phyloP scores from a whole-genome alignment of 1,140 invertebrate genomes.

The Paracyclopina nana region DNA sequence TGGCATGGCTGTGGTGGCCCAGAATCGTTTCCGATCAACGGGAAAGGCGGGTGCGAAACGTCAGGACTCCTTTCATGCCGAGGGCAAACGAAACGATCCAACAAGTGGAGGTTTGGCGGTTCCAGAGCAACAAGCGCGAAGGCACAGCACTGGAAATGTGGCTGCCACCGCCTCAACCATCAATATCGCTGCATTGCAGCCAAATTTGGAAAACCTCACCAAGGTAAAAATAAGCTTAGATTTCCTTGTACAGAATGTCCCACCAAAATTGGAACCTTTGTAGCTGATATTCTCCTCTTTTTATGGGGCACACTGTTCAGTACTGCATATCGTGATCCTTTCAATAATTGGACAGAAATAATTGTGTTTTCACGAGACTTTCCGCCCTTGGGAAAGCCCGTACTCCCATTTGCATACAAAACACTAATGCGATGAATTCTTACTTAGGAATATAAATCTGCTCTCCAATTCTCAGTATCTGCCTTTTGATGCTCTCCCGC shows the following conservation, averaged over 20 bases:
- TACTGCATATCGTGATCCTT: not conserved
- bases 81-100: not conserved
- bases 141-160: constrained; percentile 1
- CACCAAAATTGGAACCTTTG: not conserved
- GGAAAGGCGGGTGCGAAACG: not conserved
- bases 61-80: not conserved
- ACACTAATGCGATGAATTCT: too few relatives aligned
- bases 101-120: not conserved
- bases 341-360: not conserved
- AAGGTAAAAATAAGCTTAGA: not conserved
- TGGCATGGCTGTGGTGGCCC: too few relatives aligned
- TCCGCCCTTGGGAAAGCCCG: too few relatives aligned
- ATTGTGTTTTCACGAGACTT: not conserved
- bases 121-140: not conserved
- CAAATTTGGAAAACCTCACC: too few relatives aligned
- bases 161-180: too few relatives aligned
- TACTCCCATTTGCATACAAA: too few relatives aligned
- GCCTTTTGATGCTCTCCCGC: too few relatives aligned
- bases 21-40: not conserved
- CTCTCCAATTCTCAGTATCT: too few relatives aligned
- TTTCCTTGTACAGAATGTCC: not conserved
- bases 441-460: too few relatives aligned
- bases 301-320: not conserved
- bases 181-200: not conserved
- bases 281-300: too few relatives aligned